A percentile compares a stretch with the other conserved stretches of the same genome.
These are phyloP conservation scores for Spialia ferax DNA, from an alignment of 2,888 invertebrate genomes.

Conservation along the genomic window DNA sequence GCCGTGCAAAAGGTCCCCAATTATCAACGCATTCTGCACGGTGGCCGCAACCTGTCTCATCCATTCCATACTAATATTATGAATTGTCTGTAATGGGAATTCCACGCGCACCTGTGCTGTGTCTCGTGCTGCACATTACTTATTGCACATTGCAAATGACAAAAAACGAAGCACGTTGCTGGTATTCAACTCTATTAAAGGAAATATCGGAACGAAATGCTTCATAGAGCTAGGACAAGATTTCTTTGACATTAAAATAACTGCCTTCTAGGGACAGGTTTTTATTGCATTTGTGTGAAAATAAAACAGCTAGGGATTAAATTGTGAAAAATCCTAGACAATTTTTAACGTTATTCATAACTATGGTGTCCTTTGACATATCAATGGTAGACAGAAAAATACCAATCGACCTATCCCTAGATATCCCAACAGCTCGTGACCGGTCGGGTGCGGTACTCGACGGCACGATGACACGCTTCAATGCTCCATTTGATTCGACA, in stretches of 20 bases:
- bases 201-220: not conserved
- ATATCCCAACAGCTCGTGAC: slow-evolving; percentile 54
- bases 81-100: slow-evolving; percentile 65
- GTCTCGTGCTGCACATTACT: slow-evolving; percentile 63
- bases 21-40: slow-evolving; percentile 83
- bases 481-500: slow-evolving; percentile 72
- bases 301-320: too few relatives aligned
- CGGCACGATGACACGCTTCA: slow-evolving; percentile 65
- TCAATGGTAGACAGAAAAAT: slow-evolving; percentile 1
- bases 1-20: slow-evolving; percentile 83
- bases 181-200: slow-evolving; percentile 9
- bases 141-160: slow-evolving; percentile 32
- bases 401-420: slow-evolving; percentile 30
- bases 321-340: too few relatives aligned
- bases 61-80: slow-evolving; percentile 52
- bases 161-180: slow-evolving; percentile 7
- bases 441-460: slow-evolving; percentile 59
- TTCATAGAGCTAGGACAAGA: not conserved
- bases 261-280: not conserved
- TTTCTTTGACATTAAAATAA: not conserved
- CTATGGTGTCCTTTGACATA: too few relatives aligned
- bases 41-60: slow-evolving; percentile 59
- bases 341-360: too few relatives aligned
- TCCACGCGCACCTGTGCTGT: slow-evolving; percentile 58
- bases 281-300: not conserved